These are phyloP conservation scores for Fratercula arctica DNA, from an alignment of 2,797 vertebrate genomes.

Conservation along the genomic window DNA sequence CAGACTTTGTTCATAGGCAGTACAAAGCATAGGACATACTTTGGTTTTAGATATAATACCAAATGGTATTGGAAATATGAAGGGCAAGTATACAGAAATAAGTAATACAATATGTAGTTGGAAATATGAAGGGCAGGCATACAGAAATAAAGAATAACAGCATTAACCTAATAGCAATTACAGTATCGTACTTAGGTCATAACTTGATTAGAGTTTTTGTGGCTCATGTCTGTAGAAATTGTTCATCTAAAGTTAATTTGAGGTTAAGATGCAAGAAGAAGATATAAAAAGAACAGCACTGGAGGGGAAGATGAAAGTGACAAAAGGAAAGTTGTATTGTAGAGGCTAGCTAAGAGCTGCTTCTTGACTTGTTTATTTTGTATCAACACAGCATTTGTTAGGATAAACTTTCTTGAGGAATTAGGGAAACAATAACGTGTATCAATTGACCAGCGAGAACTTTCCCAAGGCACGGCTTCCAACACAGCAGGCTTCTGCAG, in stretches of 20 bases:
- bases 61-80: neutral
- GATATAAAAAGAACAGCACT: neutral
- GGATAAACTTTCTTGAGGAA: neutral
- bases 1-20: neutral
- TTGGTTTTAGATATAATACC: neutral
- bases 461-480: neutral
- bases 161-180: neutral
- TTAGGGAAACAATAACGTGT: neutral
- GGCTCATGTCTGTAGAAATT: neutral
- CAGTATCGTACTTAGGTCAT: neutral
- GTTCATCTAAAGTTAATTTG: neutral
- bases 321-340: neutral
- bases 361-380: neutral
- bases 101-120: neutral
- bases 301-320: neutral
- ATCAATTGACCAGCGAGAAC: neutral
- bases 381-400: neutral
- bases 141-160: neutral
- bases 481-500: neutral
- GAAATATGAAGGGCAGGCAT: neutral
- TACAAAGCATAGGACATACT: neutral
- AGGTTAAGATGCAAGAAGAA: neutral
- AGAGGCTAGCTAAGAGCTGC: neutral
- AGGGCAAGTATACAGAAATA: neutral
- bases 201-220: neutral